phyloP scores from a whole-genome alignment of 2,797 vertebrate species.

The Eremophila alpestris region DNA sequence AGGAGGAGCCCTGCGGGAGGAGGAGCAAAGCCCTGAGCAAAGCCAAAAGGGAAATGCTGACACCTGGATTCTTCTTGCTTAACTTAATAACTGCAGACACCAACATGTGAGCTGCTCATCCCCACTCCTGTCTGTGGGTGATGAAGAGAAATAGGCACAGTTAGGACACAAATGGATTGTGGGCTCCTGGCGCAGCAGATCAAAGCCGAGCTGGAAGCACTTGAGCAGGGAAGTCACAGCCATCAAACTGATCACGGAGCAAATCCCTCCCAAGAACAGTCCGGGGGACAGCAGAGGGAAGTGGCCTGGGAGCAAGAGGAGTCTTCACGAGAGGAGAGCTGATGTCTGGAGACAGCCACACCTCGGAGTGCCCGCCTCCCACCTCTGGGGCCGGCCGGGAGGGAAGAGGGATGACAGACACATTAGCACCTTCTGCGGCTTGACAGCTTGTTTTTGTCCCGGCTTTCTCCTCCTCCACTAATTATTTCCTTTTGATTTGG shows the following conservation, averaged over 20 bases:
- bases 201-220: background rate
- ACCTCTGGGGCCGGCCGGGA: background rate
- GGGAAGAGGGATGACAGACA: constrained; percentile 20
- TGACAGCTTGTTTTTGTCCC: constrained; percentile 26
- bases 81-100: constrained; percentile 51
- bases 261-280: background rate
- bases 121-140: background rate
- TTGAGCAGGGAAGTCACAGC: accelerated
- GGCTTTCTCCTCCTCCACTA: background rate
- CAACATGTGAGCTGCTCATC: constrained; percentile 39
- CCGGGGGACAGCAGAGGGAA: background rate
- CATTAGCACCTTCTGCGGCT: constrained; percentile 47
- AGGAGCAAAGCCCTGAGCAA: background rate
- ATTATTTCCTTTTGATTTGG: constrained; percentile 48
- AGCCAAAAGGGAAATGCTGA: constrained; percentile 34
- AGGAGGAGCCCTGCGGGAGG: background rate
- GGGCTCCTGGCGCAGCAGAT: accelerated
- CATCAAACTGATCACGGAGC: accelerated
- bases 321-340: background rate
- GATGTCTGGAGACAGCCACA: background rate
- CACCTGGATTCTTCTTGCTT: background rate
- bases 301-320: background rate
- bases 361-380: background rate
- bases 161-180: background rate
- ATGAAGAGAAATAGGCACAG: constrained; percentile 48